Conservation (phyloP, 2,888 invertebrate genomes). For the Gortyna flavago region DNA sequence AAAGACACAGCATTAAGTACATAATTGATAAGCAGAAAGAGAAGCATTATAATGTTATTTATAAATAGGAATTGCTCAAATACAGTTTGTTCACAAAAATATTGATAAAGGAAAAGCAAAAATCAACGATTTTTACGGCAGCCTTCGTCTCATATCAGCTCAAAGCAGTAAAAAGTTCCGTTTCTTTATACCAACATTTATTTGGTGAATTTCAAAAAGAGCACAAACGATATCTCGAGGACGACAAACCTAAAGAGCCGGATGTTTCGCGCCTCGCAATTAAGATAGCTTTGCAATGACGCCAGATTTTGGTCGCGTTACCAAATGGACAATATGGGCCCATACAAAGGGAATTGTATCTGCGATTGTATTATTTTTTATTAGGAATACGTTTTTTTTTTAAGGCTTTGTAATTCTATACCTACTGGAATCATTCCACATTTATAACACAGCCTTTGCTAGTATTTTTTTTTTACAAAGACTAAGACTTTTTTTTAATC, state of each 20-base stretch:
- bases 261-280: conserved; percentile 71
- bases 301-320: conserved; percentile 61
- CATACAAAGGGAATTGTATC: conserved; percentile 44
- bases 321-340: conserved; percentile 60
- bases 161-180: conserved; percentile 57
- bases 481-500: neutral
- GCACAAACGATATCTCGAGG: conserved; percentile 57
- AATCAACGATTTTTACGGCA: conserved; percentile 12
- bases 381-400: conserved; percentile 11
- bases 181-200: conserved; percentile 60
- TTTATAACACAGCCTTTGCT: neutral
- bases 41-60: too few relatives aligned
- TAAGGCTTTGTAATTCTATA: neutral
- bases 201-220: conserved; percentile 60
- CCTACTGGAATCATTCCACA: neutral
- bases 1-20: conserved; percentile 19
- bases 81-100: conserved; percentile 3
- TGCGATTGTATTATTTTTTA: conserved; percentile 51
- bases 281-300: conserved; percentile 73
- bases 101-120: conserved; percentile 14
- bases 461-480: neutral
- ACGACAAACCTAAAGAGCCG: conserved; percentile 69
- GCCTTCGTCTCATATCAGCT: conserved; percentile 33
- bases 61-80: neutral
- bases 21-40: conserved; percentile 27